These are phyloP conservation scores for Spicauda simplicius DNA, from an alignment of 2,888 invertebrate species.

Conservation along the genomic window DNA sequence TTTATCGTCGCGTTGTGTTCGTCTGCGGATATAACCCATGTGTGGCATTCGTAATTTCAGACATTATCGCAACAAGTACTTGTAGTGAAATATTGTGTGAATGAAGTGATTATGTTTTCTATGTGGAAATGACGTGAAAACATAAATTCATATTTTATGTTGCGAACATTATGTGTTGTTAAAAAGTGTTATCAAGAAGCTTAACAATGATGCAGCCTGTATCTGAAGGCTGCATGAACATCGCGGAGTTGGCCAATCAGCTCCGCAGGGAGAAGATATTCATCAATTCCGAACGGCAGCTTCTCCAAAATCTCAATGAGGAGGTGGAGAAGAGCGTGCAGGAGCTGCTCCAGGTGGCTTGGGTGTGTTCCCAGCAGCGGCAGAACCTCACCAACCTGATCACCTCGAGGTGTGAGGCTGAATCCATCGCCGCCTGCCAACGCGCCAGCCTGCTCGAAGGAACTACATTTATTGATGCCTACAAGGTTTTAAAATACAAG, in stretches of 20 bases:
- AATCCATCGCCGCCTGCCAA: conserved; percentile 91
- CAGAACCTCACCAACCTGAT: conserved; percentile 91
- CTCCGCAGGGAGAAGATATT: conserved; percentile 94
- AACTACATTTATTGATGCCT: conserved; percentile 90
- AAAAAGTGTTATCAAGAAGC: neutral
- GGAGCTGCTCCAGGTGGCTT: conserved; percentile 89
- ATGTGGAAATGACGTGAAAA: conserved; percentile 42
- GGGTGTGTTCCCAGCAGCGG: conserved; percentile 95
- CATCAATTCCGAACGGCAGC: conserved; percentile 93
- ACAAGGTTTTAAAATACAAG: conserved; percentile 93
- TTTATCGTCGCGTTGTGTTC: neutral
- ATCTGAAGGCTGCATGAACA: conserved; percentile 78
- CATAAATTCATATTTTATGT: conserved; percentile 34
- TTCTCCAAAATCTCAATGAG: conserved; percentile 91
- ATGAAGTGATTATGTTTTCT: conserved; percentile 40
- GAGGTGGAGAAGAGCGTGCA: conserved; percentile 86
- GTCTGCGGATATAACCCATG: neutral
- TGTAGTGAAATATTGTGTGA: conserved; percentile 22
- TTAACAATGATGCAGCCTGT: conserved; percentile 76
- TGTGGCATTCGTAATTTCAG: conserved; percentile 4
- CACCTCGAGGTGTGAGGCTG: conserved; percentile 89
- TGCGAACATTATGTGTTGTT: conserved; percentile 32
- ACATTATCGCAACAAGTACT: conserved; percentile 22
- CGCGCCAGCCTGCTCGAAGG: conserved; percentile 76
- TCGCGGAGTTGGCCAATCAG: conserved; percentile 83